These are phyloP conservation scores for cattle (Bos taurus) DNA, from an alignment of 2,113 vertebrate genomes.

Conservation along the genomic window DNA sequence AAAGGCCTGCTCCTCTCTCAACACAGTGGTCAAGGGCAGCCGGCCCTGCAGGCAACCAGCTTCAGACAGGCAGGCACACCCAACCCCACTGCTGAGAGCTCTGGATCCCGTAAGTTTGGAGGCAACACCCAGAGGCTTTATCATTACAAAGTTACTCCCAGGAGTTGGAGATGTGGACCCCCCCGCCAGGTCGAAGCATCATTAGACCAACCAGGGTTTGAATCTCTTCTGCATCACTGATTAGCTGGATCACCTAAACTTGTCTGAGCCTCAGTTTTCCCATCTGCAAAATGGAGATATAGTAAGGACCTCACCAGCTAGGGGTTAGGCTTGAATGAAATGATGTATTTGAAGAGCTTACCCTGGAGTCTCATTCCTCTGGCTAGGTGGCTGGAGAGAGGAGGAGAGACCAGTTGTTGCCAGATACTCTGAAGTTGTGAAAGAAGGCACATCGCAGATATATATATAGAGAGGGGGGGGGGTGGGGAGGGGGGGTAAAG, in stretches of 20 bases:
- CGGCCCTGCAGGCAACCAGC: neutral
- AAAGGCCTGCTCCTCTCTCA: neutral
- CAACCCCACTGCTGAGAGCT: neutral
- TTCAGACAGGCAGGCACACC: neutral
- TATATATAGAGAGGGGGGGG: neutral
- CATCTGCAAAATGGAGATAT: neutral
- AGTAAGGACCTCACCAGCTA: neutral
- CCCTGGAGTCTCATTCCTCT: neutral
- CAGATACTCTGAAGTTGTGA: neutral
- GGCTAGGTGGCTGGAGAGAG: neutral
- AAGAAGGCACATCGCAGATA: neutral
- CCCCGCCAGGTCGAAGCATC: neutral
- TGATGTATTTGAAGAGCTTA: neutral
- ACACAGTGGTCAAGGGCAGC: neutral
- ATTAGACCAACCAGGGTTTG: neutral
- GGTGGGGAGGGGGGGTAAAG: neutral
- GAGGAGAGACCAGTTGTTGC: neutral
- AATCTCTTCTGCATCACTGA: neutral
- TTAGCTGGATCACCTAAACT: neutral
- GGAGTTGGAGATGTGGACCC: neutral
- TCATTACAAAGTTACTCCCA: neutral
- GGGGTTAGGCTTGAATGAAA: neutral
- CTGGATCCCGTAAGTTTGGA: rapidly evolving
- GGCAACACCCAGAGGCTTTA: neutral
- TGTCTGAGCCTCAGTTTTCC: neutral